Evolutionary conservation across 1,140 invertebrate genomes (phyloP).

Genomic region (Liolophura sinensis): DNA sequence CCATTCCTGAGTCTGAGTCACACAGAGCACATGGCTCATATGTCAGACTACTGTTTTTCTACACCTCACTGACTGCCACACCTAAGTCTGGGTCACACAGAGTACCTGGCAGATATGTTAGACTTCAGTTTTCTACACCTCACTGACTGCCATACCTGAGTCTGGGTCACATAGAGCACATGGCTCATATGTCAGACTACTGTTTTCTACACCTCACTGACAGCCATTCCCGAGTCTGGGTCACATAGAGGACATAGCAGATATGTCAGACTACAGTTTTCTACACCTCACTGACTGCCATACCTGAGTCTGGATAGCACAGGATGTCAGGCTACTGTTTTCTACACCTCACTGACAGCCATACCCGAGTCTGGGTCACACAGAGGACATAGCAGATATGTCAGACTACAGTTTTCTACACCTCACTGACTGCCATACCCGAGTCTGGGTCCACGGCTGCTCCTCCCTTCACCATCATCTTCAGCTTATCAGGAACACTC

Average conservation of each 20-base stretch:
- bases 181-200: too few relatives aligned
- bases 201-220: slow-evolving; percentile 20
- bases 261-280: too few relatives aligned
- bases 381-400: too few relatives aligned
- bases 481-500: slow-evolving; percentile 54
- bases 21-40: too few relatives aligned
- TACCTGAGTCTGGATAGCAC: background rate
- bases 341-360: too few relatives aligned
- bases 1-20: too few relatives aligned
- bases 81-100: background rate
- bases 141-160: background rate
- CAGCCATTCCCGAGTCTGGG: slow-evolving; percentile 73
- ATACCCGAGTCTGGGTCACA: background rate
- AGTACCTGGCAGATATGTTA: too few relatives aligned
- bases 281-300: too few relatives aligned
- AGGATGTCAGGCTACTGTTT: background rate
- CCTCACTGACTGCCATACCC: slow-evolving; percentile 54
- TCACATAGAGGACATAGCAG: slow-evolving; percentile 60
- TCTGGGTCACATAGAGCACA: background rate
- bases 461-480: slow-evolving; percentile 77
- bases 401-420: background rate
- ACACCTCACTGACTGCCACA: background rate
- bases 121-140: background rate
- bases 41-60: too few relatives aligned
- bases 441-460: slow-evolving; percentile 90